Base-by-base conservation (phyloP, 2,113 vertebrate genomes). In the Tupaia tana region DNA sequence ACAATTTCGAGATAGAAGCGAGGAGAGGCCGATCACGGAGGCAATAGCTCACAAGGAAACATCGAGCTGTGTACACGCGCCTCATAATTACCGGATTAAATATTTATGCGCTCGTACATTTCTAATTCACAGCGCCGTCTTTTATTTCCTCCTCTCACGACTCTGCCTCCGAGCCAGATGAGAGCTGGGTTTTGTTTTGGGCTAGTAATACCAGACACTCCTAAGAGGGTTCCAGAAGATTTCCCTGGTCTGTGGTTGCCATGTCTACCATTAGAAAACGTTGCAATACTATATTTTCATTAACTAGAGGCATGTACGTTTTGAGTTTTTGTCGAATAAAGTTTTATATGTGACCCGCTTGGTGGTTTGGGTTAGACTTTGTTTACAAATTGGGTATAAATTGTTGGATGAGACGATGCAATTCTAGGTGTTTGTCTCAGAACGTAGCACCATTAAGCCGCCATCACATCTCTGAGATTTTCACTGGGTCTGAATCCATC, bases 1-100 rank as follows among this genome's bases (percentile, higher is more conserved):
- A 3, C 96, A 86, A 86, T 83, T 20, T 1, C 9, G 20, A 67
- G 11, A 18, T 63, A 80, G 84, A 70, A 97, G 16, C 81, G 74
- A 3, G 25, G 31, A 71, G 91, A 85, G 59, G 63, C 52, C 84
- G 69, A 84, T 91, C 29, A 25, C 52, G 54, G 93, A 80, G 19
- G 9, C 95, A 58, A 90, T 88, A 78, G 29, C 52, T 96, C 82
- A 80, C 34, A 34, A 69, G 87, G 91, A 52, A 96, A n/a, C 91
- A 83, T 0, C 19, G 90, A 74, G 70, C 90, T 92, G 11, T 91
- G 63, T 54, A 3, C 88, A 27, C 77, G 20, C 15, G 15, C 84
- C 77, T 75, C 59, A 13, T 96, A 94, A 93, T 97, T 96, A 95
- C 75, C 19, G 0, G 34, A 61, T 97, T n/a, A 87, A 98, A 96